A percentile compares a stretch with the other conserved stretches of the same genome.
phyloP scores from a whole-genome alignment of 2,113 vertebrate genomes.

The Isurus oxyrinchus region DNA sequence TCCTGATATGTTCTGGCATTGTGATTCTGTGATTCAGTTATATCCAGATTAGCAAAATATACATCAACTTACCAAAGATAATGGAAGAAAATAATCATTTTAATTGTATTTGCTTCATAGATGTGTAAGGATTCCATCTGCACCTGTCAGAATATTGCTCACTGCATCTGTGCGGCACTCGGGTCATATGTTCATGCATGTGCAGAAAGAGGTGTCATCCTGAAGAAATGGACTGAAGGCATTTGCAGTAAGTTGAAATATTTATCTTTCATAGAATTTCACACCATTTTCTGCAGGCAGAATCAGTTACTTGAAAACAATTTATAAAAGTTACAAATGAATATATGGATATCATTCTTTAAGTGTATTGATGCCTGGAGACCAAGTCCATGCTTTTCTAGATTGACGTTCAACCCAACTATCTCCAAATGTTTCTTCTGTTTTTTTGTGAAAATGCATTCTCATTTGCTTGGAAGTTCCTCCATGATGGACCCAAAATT shows the following conservation, averaged over 20 bases:
- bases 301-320: neutral
- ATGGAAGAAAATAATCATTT: neutral
- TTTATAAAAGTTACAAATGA: neutral
- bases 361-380: neutral
- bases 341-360: neutral
- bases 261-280: neutral
- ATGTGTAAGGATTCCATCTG: constrained; percentile 7
- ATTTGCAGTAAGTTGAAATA: constrained; percentile 12
- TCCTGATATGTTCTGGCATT: neutral
- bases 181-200: constrained; percentile 23
- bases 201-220: neutral
- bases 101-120: neutral
- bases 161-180: constrained; percentile 12
- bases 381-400: neutral
- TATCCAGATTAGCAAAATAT: neutral
- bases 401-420: neutral
- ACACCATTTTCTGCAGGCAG: neutral
- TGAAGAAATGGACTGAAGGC: neutral
- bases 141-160: neutral
- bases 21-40: neutral
- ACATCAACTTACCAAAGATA: neutral
- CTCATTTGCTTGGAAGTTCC: neutral
- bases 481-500: neutral
- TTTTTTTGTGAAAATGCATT: neutral
- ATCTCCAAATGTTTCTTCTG: neutral